Conservation (phyloP, 2,888 invertebrate genomes). For the Geotrupes spiniger region DNA sequence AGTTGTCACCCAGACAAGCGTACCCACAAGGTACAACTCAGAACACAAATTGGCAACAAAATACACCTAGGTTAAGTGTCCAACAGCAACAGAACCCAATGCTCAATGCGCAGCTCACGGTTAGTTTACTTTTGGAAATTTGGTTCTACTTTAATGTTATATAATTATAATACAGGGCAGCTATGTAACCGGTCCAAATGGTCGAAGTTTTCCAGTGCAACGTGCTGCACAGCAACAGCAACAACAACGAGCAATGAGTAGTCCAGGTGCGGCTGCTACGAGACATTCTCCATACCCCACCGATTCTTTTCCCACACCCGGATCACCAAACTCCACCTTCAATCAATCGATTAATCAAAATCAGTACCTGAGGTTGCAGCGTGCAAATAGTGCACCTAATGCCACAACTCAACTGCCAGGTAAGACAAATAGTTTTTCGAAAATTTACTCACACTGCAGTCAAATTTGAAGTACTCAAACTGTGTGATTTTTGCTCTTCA, state of each 20-base stretch:
- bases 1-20: constrained; percentile 55
- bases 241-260: constrained; percentile 53
- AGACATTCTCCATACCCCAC: constrained; percentile 58
- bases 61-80: constrained; percentile 59
- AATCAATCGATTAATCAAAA: constrained; percentile 40
- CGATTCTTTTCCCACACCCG: constrained; percentile 53
- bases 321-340: constrained; percentile 53
- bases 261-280: constrained; percentile 53
- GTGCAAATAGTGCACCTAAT: constrained; percentile 57
- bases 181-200: constrained; percentile 35
- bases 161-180: constrained; percentile 31
- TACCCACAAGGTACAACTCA: constrained; percentile 39
- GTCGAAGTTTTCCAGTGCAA: constrained; percentile 35
- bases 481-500: neutral
- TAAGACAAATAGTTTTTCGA: constrained; percentile 35
- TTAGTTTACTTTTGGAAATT: constrained; percentile 49
- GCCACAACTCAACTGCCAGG: constrained; percentile 62
- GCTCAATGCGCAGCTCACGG: constrained; percentile 81
- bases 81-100: constrained; percentile 84
- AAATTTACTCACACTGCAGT: neutral
- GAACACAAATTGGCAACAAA: constrained; percentile 45
- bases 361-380: constrained; percentile 57
- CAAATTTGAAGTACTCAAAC: constrained; percentile 2
- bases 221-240: constrained; percentile 35
- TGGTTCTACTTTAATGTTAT: constrained; percentile 13